Evolutionary conservation across 2,113 vertebrate genomes (phyloP), one percentile per base, ranked within the genome.

Genomic region (Donacobius atricapilla): DNA sequence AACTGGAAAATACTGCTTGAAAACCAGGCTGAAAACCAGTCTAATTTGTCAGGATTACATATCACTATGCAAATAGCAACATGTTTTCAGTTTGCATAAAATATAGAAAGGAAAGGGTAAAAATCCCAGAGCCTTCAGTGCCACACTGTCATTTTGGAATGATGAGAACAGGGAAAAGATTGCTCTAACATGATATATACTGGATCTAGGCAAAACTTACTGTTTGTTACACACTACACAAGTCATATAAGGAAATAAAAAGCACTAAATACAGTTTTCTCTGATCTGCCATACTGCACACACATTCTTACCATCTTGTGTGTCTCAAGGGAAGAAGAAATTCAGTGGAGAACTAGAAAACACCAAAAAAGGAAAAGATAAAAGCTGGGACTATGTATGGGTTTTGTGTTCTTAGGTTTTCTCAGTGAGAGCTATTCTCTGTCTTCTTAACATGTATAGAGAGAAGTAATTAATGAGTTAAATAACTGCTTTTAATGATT

Each of bases 241-340:
- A 88, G 61, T 73, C n/a, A 63, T 63, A 35, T 54, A 84, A 66
- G 27, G 44, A 89, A 95, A 89, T 84, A 81, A 93, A 94, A 96
- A 73, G 8, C 6, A 50, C 48, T 87, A 33, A 22, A 7, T 66
- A 50, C 14, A 35, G 35, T n/a, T 77, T 81, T 53, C 58, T 84
- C 70, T 78, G n/a, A 66, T 73, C 39, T 75, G 18, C 81, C 35
- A 30, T 66, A 70, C 50, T 84, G 51, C 81, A 87, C 14, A 44
- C 50, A 12, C 51, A 30, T 77, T 83, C 31, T 66, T 91, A 66
- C 50, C 8, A 48, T 42, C 42, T 42, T 66, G 28, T 45, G 7
- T 63, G 11, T 83, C 39, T 39, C n/a, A 75, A 78, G 7, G 60
- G 25, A 45, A 63, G 65, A 80, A 53, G 27, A 70, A 81, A 66